Evolutionary conservation across 1,140 invertebrate genomes (phyloP).

Genomic region (Drosophila cardini): DNA sequence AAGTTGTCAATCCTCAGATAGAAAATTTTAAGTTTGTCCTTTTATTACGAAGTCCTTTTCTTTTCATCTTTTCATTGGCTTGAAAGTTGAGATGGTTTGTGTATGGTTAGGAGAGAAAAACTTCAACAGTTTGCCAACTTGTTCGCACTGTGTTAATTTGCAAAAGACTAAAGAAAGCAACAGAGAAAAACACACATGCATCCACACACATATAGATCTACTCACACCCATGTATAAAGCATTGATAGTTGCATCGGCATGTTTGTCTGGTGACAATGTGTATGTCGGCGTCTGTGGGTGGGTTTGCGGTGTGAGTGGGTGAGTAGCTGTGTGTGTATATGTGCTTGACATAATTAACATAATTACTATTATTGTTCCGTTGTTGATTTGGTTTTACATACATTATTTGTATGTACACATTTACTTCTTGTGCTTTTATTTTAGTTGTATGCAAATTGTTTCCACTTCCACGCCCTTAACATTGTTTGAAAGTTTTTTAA

Average conservation of each 20-base stretch:
- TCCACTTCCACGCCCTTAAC: constrained; percentile 34
- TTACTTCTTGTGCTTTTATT: constrained; percentile 59
- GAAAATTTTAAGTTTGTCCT: background rate
- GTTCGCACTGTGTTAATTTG: constrained; percentile 63
- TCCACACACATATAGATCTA: too few relatives aligned
- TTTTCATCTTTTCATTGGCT: constrained; percentile 17
- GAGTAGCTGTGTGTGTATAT: constrained; percentile 19
- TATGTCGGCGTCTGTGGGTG: too few relatives aligned
- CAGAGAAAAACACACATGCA: constrained; percentile 18
- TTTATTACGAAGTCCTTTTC: background rate
- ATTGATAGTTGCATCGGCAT: constrained; percentile 52
- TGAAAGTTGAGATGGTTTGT: constrained; percentile 1
- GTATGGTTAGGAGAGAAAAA: constrained; percentile 11
- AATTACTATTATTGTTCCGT: constrained; percentile 77
- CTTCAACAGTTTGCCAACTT: constrained; percentile 58
- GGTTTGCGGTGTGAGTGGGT: background rate
- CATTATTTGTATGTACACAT: constrained; percentile 20
- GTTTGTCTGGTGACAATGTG: constrained; percentile 42
- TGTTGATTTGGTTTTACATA: constrained; percentile 81
- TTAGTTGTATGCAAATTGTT: constrained; percentile 69
- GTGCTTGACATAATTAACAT: constrained; percentile 74
- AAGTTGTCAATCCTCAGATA: background rate
- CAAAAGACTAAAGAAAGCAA: constrained; percentile 48
- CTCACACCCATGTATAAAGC: constrained; percentile 12
- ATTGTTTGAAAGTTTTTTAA: background rate